Base-by-base conservation (phyloP, 2,797 vertebrate species). In the Sebastes matsubarae region DNA sequence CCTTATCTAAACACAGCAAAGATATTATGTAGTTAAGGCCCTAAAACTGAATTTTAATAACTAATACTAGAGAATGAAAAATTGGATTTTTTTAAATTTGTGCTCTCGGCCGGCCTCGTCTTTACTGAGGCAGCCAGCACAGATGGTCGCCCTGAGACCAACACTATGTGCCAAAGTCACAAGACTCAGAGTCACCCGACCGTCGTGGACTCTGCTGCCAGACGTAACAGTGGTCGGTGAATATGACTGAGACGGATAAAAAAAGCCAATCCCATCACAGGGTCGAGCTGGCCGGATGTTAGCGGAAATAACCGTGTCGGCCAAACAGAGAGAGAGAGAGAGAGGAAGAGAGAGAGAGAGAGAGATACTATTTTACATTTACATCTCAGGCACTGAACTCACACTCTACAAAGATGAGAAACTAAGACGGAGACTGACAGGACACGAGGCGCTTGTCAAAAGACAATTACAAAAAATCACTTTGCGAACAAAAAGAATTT, bases 91-190 rank as follows among this genome's bases (percentile, higher is more conserved):
- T 69, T 73, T 68, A 29, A 38, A 32, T 79, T 77, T 87, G 63
- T 80, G 63, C 46, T 76, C 70, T 83, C 10, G 12, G 38, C 80
- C 24, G 80, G 72, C 71, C 68, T 75, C 20, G 13, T 85, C 82
- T 68, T 70, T 61, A 83, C 68, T 58, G 83, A 81, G 77, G 83
- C 88, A 81, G 85, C 76, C 82, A 27, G 76, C 84, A 90, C 95
- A 96, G 95, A 95, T 95, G 95, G 95, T 84, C 93, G 22, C 84
- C 75, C 83, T 83, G 83, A 92, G 87, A 92, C 54, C 38, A 18
- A 4, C 73, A 25, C 36, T 34, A 24, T 16, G 68, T 83, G 94
- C 93, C 93, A 94, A 90, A 87, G 87, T 92, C 85, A 87, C 76
- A 42, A 65, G 87, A 83, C 76, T 77, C 82, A 59, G 1, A 13